Percentiles rank a stretch among this genome's conserved stretches.
These are phyloP conservation scores for Clarias magur DNA, from an alignment of 2,113 vertebrate species.

Conservation along the genomic window DNA sequence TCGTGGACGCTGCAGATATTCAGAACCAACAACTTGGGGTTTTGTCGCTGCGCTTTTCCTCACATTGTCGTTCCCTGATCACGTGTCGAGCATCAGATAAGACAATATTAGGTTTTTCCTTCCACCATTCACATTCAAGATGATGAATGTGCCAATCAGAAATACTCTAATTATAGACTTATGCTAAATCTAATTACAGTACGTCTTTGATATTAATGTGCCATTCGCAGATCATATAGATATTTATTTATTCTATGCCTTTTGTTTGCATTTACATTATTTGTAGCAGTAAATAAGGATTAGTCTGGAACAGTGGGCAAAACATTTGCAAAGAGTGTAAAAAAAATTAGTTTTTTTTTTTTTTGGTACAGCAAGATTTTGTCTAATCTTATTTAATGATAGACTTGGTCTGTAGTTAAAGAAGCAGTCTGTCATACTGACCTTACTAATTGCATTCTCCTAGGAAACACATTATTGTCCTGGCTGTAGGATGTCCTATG, in stretches of 20 bases:
- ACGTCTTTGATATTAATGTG: slow-evolving; percentile 30
- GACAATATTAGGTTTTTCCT: background rate
- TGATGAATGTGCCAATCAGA: background rate
- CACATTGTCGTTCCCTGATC: background rate
- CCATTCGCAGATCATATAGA: slow-evolving; percentile 20
- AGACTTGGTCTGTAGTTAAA: slow-evolving; percentile 7
- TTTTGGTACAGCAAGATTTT: slow-evolving; percentile 7
- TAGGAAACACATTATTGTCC: slow-evolving; percentile 21
- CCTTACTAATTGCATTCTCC: slow-evolving; percentile 28
- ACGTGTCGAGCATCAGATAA: background rate
- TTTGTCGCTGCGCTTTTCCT: background rate
- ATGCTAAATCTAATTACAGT: slow-evolving; percentile 12
- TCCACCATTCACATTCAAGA: background rate
- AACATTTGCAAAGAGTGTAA: slow-evolving; percentile 9
- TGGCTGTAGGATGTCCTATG: slow-evolving; percentile 27
- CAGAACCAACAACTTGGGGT: background rate
- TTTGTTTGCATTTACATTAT: slow-evolving; percentile 14
- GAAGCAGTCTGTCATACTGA: slow-evolving; percentile 7
- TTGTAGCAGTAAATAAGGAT: slow-evolving; percentile 22
- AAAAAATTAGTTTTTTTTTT: background rate
- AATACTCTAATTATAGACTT: slow-evolving; percentile 12
- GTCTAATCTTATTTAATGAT: background rate
- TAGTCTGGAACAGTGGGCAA: background rate
- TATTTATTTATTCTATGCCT: slow-evolving; percentile 22
- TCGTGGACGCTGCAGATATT: slow-evolving; percentile 1